Evolutionary conservation across 64 coral and sea anemone species (phyloP), one percentile per base, ranked within the genome.

Genomic region (Porites australiensis): DNA sequence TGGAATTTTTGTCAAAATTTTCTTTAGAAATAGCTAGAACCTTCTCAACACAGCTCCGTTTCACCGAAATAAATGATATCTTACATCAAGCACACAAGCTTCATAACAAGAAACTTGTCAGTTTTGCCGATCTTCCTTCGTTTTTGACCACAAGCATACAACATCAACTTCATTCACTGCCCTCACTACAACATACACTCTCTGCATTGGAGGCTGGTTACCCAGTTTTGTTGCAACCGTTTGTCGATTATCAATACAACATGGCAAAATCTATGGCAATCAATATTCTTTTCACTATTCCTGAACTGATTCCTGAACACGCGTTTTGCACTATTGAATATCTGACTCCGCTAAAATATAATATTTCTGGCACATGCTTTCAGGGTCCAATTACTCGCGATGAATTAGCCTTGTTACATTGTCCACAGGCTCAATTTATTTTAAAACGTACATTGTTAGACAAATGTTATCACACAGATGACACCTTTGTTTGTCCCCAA

Each of bases 321-420:
- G 46, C 50, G 5, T 75, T 88, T 74, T 88, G 70, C 58, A 74
- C 72, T 2, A 16, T 88, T 13, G 85, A 88, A 75, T 74, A 88
- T 18, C 44, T 88, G 18, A 18, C 62, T 4, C 70, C 85, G 1
- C 6, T 88, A 3, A 73, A 74, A 47, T 88, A 74, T 12, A 88
- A 88, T 5, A 18, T 88, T 15, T 88, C 85, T 43, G 50, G 69
- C 7, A 61, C 4, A 13, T 88, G 85, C 13, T 88, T 22, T 21
- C 20, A 53, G 3, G 85, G 85, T 8, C 68, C 85, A 8, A 60
- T 88, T 14, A 63, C 13, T 46, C 47, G 22, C 2, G 85, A 88
- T 19, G 21, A 88, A 2, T 44, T 88, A 27, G 85, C 50, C 12
- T 46, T 88, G 4, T 14, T 88, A 15, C n/a, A 11, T 5, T 88